Evolutionary conservation across 2,888 invertebrate genomes (phyloP), one percentile per base, ranked within the genome.

Genomic region (Himalopsyche tibetana): DNA sequence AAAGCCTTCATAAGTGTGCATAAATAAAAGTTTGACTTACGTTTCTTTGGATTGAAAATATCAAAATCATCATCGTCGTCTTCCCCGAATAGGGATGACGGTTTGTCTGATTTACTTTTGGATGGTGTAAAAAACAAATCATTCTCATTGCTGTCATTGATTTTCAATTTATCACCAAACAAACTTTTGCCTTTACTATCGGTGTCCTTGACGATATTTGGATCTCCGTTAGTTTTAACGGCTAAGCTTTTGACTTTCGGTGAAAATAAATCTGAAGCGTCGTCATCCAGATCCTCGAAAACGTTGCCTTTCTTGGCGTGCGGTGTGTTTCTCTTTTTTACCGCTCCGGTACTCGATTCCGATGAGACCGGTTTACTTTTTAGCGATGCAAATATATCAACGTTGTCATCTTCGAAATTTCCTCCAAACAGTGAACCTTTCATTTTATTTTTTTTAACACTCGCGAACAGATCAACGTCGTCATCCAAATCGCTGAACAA

Each of bases 401-500:
- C 5, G 5, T 28, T 74, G 15, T 74, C 74, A 82, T 86, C 86
- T 56, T 84, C 84, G 5, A 80, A 82, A 51, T 84, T 86, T 4
- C 69, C 84, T 4, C 84, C 86, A 38, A 86, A 86, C 19, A 86
- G 36, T 36, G 80, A 40, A 42, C 81, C 40, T 63, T 86, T 86
- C 17, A 56, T 84, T 28, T 83, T 84, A 8, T 38, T 51, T 19
- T 89, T 63, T 80, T 84, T 86, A 36, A 74, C 55, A 56, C 89
- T 90, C 40, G 90, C 89, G 87, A 92, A 92, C 69, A 93, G 89
- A 88, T 91, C 90, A 55, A 90, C 89, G 51, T 92, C 92, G 80
- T 92, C 92, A 56, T 91, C 91, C 0, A 90, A 88, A 88, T 92
- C 91, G 85, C 90, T 91, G 81, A 93, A 92, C 38, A 92, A 85